Base-by-base conservation (phyloP, 2,888 invertebrate species). In the Tillus elongatus region DNA sequence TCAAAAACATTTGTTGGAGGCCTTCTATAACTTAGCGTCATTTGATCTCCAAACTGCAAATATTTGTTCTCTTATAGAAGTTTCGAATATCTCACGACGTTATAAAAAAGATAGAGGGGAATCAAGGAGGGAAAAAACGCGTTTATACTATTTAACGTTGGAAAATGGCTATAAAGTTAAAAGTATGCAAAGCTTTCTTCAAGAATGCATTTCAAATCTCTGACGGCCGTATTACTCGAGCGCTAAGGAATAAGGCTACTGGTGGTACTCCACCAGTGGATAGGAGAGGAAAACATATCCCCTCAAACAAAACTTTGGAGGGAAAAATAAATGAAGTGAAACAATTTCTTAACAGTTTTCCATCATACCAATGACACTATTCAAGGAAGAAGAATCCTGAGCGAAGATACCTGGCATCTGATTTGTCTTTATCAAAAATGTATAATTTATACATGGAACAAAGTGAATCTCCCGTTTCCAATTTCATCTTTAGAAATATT, bases 401-500 rank as follows among this genome's bases (percentile, higher is more conserved):
- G 13, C 15, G 36, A 13, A 39, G 28, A 28, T 50, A 44, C 34
- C 36, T 49, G n/a, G 16, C 47, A 15, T 46, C 44, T 13, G 43
- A 48, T 42, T 36, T 49, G 28, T 43, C 36, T 35, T 14, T 49
- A 8, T 38, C 39, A 3, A 46, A 48, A 40, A 45, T 49, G 43
- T 47, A 45, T 28, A 4, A 19, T 3, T 34, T 49, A 10, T 46
- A 48, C 36, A 40, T 41, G 37, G 15, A 35, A 11, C 33, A 47
- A 12, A 33, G 33, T 15, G 13, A 33, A 6, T 31, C 27, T 34
- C 41, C 39, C 16, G 33, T 45, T 10, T 45, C 45, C 9, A 30
- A 30, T 30, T 49, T 45, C 41, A 15, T 49, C 30, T 49, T 45
- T 34, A 15, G 36, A 27, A 15, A 41, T 19, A 31, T 32, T 8